Percentiles rank a stretch among this genome's conserved stretches.
phyloP scores from a whole-genome alignment of 2,888 invertebrate species.

The Mythimna pallens region DNA sequence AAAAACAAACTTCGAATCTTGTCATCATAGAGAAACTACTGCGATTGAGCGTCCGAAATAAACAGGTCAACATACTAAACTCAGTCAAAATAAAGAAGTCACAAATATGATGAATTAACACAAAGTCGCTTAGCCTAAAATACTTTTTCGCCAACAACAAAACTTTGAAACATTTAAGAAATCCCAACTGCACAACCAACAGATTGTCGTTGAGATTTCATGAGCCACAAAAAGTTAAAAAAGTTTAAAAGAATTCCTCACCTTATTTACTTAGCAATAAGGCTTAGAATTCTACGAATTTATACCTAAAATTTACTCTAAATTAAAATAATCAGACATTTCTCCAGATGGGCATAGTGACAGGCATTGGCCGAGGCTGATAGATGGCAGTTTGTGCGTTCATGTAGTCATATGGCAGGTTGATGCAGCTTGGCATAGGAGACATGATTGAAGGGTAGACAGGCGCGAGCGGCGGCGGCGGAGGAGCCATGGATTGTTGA shows the following conservation, averaged over 20 bases:
- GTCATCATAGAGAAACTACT: conserved; percentile 49
- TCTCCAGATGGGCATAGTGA: conserved; percentile 75
- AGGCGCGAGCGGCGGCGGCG: conserved; percentile 68
- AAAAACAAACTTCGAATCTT: conserved; percentile 7
- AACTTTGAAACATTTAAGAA: conserved; percentile 24
- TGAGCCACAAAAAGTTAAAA: conserved; percentile 24
- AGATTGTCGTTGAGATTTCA: conserved; percentile 40
- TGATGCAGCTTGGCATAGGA: conserved; percentile 71
- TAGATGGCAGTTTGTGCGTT: conserved; percentile 66
- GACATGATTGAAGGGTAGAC: conserved; percentile 73
- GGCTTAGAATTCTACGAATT: conserved; percentile 55
- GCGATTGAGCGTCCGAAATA: conserved; percentile 60
- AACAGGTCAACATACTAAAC: conserved; percentile 41
- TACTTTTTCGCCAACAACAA: conserved; percentile 37
- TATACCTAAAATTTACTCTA: conserved; percentile 21
- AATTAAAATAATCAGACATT: conserved; percentile 65
- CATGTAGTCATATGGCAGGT: conserved; percentile 75
- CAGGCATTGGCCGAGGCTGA: conserved; percentile 69
- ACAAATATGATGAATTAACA: conserved; percentile 2
- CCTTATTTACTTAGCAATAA: conserved; percentile 61
- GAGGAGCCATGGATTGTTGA: conserved; percentile 70
- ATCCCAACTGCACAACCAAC: conserved; percentile 32
- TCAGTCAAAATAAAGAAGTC: conserved; percentile 48
- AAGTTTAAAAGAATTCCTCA: conserved; percentile 52
- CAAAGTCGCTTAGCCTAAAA: conserved; percentile 57